These are phyloP conservation scores for Protodeltote pygarga DNA, from an alignment of 2,888 invertebrate species.

Conservation along the genomic window DNA sequence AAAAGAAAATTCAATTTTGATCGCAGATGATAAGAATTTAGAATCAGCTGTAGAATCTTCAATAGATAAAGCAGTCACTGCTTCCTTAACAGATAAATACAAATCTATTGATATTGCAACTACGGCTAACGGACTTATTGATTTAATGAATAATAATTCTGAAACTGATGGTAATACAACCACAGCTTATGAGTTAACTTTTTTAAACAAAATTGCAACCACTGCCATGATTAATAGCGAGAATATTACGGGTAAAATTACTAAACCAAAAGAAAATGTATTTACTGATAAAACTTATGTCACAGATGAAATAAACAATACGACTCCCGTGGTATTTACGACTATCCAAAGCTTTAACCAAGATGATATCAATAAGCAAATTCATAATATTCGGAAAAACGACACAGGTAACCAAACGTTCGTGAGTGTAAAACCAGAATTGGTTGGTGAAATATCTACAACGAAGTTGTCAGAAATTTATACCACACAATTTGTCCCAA, in stretches of 20 bases:
- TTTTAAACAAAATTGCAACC: not conserved
- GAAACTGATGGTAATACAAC: not conserved
- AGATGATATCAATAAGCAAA: not conserved
- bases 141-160: slow-evolving; percentile 13
- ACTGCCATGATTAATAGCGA: not conserved
- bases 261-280: not conserved
- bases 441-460: not conserved
- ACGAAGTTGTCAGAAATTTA: not conserved
- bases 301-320: not conserved
- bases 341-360: not conserved
- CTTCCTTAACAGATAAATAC: slow-evolving; percentile 5
- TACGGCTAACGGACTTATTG: slow-evolving; percentile 12
- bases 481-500: not conserved
- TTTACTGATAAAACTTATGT: not conserved
- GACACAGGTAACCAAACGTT: not conserved
- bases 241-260: not conserved
- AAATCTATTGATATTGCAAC: slow-evolving; percentile 8
- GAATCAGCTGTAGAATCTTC: slow-evolving; percentile 1
- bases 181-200: not conserved
- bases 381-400: too few species aligned
- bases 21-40: not conserved
- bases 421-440: not conserved
- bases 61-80: not conserved
- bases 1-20: slow-evolving; percentile 1
- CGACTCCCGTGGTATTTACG: not conserved